A percentile compares a stretch with the other conserved stretches of the same genome.
Evolutionary conservation across 2,888 invertebrate genomes (phyloP).

Genomic region (Chirona hameri): DNA sequence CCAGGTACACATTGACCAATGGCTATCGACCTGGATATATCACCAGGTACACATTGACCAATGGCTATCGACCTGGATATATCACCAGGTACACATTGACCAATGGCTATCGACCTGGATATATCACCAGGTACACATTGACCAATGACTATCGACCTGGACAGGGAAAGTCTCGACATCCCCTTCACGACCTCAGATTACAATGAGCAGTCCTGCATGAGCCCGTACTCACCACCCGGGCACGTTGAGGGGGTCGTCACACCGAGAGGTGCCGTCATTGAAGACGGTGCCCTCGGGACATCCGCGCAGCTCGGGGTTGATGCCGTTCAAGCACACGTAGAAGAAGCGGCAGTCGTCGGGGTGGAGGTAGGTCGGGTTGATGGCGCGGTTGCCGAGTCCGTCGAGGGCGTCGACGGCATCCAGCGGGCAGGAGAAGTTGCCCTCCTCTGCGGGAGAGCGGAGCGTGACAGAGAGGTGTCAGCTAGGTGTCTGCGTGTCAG

Average conservation of each 20-base stretch:
- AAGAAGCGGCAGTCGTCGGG: conserved; percentile 39
- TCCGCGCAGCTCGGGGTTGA: conserved; percentile 80
- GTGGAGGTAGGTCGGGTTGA: conserved; percentile 74
- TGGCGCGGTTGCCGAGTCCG: conserved; percentile 65
- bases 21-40: too few relatives aligned
- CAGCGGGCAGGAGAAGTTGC: conserved; percentile 70
- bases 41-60: too few relatives aligned
- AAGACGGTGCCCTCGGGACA: conserved; percentile 56
- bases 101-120: too few relatives aligned
- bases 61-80: too few relatives aligned
- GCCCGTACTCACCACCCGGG: conserved; percentile 46
- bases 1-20: too few relatives aligned
- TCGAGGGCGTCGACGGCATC: conserved; percentile 57
- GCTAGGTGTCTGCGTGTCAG: not conserved
- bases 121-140: too few relatives aligned
- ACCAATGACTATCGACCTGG: too few relatives aligned
- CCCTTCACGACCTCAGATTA: too few relatives aligned
- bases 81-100: too few relatives aligned
- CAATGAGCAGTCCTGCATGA: too few relatives aligned
- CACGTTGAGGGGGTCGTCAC: conserved; percentile 46
- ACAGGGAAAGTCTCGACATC: too few relatives aligned
- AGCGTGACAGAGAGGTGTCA: not conserved
- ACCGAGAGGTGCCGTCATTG: conserved; percentile 43
- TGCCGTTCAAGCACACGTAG: conserved; percentile 60
- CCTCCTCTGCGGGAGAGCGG: not conserved